Evolutionary conservation across 2,888 invertebrate genomes (phyloP).

Genomic region (Parasteatoda lunata): DNA sequence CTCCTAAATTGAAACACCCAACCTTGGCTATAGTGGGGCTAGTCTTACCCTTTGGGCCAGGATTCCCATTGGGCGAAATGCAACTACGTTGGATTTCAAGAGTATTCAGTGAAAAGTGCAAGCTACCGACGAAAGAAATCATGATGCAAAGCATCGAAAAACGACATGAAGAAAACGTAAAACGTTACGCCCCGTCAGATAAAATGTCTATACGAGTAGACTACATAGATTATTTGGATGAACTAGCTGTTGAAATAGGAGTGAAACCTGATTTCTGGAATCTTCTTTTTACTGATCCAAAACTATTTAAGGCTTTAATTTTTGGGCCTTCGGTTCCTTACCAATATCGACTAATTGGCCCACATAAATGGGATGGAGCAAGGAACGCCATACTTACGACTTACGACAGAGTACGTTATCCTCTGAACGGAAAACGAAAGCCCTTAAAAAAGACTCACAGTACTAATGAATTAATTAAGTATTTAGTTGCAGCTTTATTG

Average conservation of each 20-base stretch:
- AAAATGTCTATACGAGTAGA: constrained; percentile 69
- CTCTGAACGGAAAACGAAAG: constrained; percentile 12
- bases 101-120: constrained; percentile 41
- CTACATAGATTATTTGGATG: constrained; percentile 74
- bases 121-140: constrained; percentile 30
- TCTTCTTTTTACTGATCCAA: constrained; percentile 71
- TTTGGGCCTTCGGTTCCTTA: constrained; percentile 74
- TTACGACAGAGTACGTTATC: constrained; percentile 61
- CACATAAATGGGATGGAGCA: constrained; percentile 75
- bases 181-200: constrained; percentile 32
- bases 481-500: constrained; percentile 32
- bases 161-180: constrained; percentile 31
- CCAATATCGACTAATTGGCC: constrained; percentile 74
- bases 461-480: constrained; percentile 23
- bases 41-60: constrained; percentile 68
- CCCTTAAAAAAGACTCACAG: not conserved
- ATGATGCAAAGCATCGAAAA: constrained; percentile 47
- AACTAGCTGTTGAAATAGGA: constrained; percentile 74
- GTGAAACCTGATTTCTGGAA: constrained; percentile 74
- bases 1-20: constrained; percentile 69
- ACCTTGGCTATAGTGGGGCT: constrained; percentile 71
- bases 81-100: constrained; percentile 67
- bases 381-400: constrained; percentile 74
- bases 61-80: constrained; percentile 69
- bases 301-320: constrained; percentile 71